These are phyloP conservation scores for Drosophila pandora DNA, from an alignment of 1,140 invertebrate genomes.

Conservation along the genomic window DNA sequence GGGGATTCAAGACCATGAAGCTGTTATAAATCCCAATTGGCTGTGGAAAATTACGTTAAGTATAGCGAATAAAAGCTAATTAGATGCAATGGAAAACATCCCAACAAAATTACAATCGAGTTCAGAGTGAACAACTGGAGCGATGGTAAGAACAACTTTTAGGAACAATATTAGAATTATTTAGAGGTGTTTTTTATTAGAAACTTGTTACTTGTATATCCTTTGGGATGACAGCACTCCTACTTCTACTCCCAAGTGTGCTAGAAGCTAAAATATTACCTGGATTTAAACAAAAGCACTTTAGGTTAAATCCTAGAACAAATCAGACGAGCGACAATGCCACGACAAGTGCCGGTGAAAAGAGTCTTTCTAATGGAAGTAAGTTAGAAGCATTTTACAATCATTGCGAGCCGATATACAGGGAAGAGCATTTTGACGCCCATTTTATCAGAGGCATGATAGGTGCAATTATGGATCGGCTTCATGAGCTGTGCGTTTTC, in stretches of 20 bases:
- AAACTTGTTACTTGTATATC: background rate
- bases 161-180: background rate
- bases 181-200: background rate
- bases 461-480: background rate
- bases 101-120: background rate
- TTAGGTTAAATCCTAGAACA: background rate
- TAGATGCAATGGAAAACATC: background rate
- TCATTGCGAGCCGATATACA: slow-evolving; percentile 7
- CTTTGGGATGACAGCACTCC: background rate
- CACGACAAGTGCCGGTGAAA: background rate
- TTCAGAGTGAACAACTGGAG: background rate
- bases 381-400: background rate
- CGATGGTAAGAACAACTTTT: background rate
- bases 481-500: background rate
- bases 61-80: background rate
- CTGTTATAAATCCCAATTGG: background rate
- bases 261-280: background rate
- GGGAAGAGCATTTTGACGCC: background rate
- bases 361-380: background rate
- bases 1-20: background rate
- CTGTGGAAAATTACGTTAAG: slow-evolving; percentile 1
- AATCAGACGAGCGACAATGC: background rate
- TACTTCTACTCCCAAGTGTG: background rate
- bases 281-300: background rate
- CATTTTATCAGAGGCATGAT: slow-evolving; percentile 17